Evolutionary conservation across 1,140 invertebrate genomes (phyloP).

Genomic region (Antheraea mylitta): DNA sequence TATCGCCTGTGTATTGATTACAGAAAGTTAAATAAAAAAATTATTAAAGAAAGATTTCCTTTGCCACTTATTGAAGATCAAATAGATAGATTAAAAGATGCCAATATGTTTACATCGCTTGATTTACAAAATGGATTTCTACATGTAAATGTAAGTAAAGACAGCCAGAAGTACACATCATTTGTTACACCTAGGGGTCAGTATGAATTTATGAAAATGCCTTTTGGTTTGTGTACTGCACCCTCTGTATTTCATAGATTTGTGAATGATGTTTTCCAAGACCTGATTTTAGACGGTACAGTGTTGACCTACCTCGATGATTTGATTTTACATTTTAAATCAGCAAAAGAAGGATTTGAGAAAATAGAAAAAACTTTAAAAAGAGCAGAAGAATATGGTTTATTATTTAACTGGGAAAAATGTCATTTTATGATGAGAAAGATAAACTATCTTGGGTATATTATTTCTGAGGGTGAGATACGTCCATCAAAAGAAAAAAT

Average conservation of each 20-base stretch:
- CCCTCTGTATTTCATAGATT: conserved; percentile 53
- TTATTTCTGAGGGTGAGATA: conserved; percentile 20
- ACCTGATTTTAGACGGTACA: conserved; percentile 19
- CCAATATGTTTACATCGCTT: conserved; percentile 64
- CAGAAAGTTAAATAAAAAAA: conserved; percentile 60
- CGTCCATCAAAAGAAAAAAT: conserved; percentile 21
- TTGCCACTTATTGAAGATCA: conserved; percentile 75
- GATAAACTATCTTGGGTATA: conserved; percentile 38
- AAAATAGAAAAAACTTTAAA: conserved; percentile 31
- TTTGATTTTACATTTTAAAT: conserved; percentile 25
- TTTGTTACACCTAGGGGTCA: conserved; percentile 53
- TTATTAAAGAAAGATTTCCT: conserved; percentile 68
- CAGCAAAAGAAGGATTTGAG: conserved; percentile 26
- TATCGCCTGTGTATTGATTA: conserved; percentile 75
- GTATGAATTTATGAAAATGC: conserved; percentile 44
- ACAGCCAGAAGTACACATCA: conserved; percentile 58
- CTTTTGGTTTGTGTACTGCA: conserved; percentile 42
- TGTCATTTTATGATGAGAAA: conserved; percentile 30
- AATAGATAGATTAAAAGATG: conserved; percentile 53
- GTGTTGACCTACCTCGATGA: conserved; percentile 30
- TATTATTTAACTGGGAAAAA: conserved; percentile 26
- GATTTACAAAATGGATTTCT: conserved; percentile 74
- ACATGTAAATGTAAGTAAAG: conserved; percentile 60
- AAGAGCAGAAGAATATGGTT: conserved; percentile 27
- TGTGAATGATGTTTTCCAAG: conserved; percentile 33